Percentiles rank a stretch among this genome's conserved stretches.
phyloP scores from a whole-genome alignment of 2,797 vertebrate genomes.

The Rhodeus uyekii region DNA sequence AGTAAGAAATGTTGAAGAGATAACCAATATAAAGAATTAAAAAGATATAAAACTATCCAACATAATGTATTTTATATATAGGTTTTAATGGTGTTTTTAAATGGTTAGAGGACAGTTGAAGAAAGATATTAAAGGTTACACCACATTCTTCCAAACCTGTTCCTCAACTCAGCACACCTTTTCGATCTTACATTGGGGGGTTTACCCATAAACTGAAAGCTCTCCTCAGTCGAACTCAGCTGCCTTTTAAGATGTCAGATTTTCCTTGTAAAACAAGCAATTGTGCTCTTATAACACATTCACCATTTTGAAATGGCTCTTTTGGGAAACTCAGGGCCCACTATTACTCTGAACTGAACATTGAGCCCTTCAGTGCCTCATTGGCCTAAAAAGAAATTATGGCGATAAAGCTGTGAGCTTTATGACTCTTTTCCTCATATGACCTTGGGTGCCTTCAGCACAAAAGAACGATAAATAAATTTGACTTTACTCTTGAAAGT shows the following conservation, averaged over 20 bases:
- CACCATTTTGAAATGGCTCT: slow-evolving; percentile 16
- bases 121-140: slow-evolving; percentile 20
- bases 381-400: slow-evolving; percentile 60
- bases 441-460: slow-evolving; percentile 53
- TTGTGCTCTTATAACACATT: slow-evolving; percentile 38
- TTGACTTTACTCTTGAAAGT: slow-evolving; percentile 30
- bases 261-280: slow-evolving; percentile 28
- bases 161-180: slow-evolving; percentile 31
- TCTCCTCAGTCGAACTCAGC: not conserved
- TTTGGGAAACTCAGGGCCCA: slow-evolving; percentile 23
- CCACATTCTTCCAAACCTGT: slow-evolving; percentile 42
- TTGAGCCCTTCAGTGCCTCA: slow-evolving; percentile 60
- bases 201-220: not conserved
- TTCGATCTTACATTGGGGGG: not conserved
- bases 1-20: not conserved
- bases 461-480: slow-evolving; percentile 53
- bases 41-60: not conserved
- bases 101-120: slow-evolving; percentile 16
- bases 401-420: slow-evolving; percentile 70
- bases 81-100: slow-evolving; percentile 5
- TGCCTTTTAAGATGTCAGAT: not conserved
- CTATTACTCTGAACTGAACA: slow-evolving; percentile 53
- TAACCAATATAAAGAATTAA: not conserved
- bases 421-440: slow-evolving; percentile 65
- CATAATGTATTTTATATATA: not conserved